These are phyloP conservation scores for Rhinolophus sinicus DNA, from an alignment of 2,113 vertebrate species.

Conservation along the genomic window DNA sequence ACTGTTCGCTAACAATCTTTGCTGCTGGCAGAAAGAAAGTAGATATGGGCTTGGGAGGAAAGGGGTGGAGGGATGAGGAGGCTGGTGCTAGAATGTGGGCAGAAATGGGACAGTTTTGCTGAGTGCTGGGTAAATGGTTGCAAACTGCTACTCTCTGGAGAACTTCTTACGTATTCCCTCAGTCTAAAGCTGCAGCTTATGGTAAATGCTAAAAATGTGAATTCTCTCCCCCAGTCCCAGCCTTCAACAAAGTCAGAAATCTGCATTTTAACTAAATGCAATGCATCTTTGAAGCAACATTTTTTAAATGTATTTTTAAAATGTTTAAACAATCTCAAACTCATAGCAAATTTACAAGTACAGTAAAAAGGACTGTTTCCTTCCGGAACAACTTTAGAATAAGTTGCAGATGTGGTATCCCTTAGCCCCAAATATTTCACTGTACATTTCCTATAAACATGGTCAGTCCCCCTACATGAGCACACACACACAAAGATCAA, in stretches of 20 bases:
- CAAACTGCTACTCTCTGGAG: neutral
- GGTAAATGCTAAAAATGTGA: neutral
- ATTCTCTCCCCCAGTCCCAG: neutral
- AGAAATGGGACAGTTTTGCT: neutral
- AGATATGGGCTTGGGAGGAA: neutral
- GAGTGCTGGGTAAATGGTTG: neutral
- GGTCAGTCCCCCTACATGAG: neutral
- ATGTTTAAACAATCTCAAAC: neutral
- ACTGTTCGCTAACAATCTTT: neutral
- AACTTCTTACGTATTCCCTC: neutral
- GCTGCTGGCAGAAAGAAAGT: constrained; percentile 13
- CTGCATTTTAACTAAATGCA: neutral
- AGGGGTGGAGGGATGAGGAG: neutral
- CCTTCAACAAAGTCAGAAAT: neutral
- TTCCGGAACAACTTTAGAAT: neutral
- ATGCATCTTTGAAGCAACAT: neutral
- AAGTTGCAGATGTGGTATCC: neutral
- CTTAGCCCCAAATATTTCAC: neutral
- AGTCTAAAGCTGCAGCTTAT: neutral
- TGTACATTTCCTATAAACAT: neutral
- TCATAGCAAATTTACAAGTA: neutral
- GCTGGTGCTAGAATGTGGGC: neutral
- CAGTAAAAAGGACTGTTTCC: neutral
- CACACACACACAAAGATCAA: neutral
- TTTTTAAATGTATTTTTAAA: neutral